Conservation (phyloP, 2,888 invertebrate species). For the Selenia dentaria region DNA sequence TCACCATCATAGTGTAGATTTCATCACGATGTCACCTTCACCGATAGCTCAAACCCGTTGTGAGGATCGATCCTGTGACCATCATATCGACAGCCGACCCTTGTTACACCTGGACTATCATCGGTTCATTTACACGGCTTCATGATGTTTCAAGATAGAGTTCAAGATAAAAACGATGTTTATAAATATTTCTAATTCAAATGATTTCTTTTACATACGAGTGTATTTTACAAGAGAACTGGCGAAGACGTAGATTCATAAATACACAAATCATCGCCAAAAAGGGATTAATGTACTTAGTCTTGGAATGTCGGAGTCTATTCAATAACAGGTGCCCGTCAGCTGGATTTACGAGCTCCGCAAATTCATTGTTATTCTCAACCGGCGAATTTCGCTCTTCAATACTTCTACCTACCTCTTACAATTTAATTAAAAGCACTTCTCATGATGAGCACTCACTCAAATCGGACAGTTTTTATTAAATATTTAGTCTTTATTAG, state of each 20-base stretch:
- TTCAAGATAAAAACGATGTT: too few species aligned
- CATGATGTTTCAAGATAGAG: too few species aligned
- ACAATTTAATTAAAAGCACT: constrained; percentile 47
- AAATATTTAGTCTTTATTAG: not conserved
- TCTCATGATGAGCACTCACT: constrained; percentile 14
- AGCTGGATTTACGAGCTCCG: constrained; percentile 71
- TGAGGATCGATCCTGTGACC: too few species aligned
- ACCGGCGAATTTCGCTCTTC: constrained; percentile 60
- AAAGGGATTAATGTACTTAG: constrained; percentile 66
- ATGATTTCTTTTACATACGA: too few species aligned
- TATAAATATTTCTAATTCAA: too few species aligned
- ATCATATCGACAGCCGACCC: too few species aligned
- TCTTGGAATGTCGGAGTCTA: constrained; percentile 59
- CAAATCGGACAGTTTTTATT: constrained; percentile 10
- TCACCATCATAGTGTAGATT: too few species aligned
- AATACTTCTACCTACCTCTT: constrained; percentile 47
- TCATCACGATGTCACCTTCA: too few species aligned
- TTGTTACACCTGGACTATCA: too few species aligned
- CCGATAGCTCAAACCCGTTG: too few species aligned
- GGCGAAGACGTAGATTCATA: constrained; percentile 45
- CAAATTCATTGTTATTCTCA: constrained; percentile 76
- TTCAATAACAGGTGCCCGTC: constrained; percentile 72
- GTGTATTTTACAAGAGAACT: too few species aligned
- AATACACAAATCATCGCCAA: constrained; percentile 58
- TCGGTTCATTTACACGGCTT: too few species aligned